Conservation (phyloP, 2,113 vertebrate genomes). For the Ptilorrhoa leucosticta region DNA sequence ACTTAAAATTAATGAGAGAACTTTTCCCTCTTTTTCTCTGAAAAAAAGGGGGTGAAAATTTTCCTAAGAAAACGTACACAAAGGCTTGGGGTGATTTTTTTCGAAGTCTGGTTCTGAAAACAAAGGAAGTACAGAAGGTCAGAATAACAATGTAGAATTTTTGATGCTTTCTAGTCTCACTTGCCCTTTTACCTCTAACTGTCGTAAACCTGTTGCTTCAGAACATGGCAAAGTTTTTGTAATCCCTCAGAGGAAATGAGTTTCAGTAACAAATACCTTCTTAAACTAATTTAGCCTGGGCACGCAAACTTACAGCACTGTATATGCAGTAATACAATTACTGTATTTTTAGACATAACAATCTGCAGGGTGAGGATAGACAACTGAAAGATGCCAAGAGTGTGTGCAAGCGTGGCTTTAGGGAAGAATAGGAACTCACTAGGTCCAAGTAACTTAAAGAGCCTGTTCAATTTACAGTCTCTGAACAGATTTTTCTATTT, state of each 20-base stretch:
- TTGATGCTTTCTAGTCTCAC: not conserved
- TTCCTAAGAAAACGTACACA: not conserved
- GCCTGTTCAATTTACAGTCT: not conserved
- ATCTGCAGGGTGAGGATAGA: not conserved
- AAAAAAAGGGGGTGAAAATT: not conserved
- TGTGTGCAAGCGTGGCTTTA: not conserved
- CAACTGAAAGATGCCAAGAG: not conserved
- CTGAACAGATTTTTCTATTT: not conserved
- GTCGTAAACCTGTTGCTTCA: not conserved
- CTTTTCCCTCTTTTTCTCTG: not conserved
- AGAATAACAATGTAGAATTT: not conserved
- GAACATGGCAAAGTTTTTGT: not conserved
- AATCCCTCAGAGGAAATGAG: not conserved
- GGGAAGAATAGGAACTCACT: not conserved
- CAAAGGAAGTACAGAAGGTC: not conserved
- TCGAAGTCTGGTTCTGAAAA: not conserved
- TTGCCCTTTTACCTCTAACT: not conserved
- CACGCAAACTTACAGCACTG: not conserved
- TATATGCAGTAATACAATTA: not conserved
- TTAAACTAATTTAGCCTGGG: not conserved
- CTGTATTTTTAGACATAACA: not conserved
- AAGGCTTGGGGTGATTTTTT: not conserved
- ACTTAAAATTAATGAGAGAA: not conserved
- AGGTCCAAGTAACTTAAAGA: not conserved
- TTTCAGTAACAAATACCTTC: not conserved